Percentiles rank a stretch among this genome's conserved stretches.
These are phyloP conservation scores for Struthidea cinerea DNA, from an alignment of 2,113 vertebrate genomes.

Conservation along the genomic window DNA sequence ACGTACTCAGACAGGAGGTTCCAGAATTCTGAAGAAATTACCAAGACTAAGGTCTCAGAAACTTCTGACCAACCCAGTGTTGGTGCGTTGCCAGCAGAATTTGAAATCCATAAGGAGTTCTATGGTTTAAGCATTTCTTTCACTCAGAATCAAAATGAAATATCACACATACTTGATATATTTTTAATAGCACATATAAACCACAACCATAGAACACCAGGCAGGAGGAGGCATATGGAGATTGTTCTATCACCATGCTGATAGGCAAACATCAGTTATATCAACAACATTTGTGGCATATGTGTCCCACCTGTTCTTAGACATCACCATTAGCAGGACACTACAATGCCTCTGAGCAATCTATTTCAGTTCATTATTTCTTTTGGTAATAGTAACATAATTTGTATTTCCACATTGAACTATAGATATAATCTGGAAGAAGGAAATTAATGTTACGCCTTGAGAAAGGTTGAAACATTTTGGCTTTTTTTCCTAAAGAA, in stretches of 20 bases:
- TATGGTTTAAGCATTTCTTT: background rate
- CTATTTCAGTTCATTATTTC: background rate
- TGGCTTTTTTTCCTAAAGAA: background rate
- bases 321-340: background rate
- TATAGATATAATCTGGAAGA: background rate
- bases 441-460: background rate
- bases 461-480: background rate
- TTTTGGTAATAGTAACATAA: background rate
- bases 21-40: background rate
- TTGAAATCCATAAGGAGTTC: background rate
- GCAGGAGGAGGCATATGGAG: background rate
- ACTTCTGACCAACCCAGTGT: background rate
- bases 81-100: background rate
- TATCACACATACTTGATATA: background rate
- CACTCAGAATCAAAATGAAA: background rate
- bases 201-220: background rate
- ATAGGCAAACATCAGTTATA: background rate
- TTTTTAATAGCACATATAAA: background rate
- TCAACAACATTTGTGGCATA: background rate
- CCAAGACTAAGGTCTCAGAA: background rate
- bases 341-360: background rate
- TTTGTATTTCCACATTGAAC: background rate
- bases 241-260: background rate
- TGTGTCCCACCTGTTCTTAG: background rate
- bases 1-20: background rate